Evolutionary conservation across 2,888 invertebrate species (phyloP).

Genomic region (Spodoptera littoralis): DNA sequence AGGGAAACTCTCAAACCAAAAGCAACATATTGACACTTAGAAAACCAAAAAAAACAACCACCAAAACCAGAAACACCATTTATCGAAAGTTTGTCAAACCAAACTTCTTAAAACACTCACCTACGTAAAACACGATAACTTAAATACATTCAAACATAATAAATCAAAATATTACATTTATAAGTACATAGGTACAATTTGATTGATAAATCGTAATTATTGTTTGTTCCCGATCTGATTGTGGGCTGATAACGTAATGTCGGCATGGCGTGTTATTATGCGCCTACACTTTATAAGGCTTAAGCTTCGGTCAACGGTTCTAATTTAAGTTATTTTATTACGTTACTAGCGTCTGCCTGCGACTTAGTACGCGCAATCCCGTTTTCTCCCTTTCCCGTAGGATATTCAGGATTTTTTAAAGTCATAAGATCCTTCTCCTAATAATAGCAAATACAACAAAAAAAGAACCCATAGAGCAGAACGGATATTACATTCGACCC

Average conservation of each 20-base stretch:
- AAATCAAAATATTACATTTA: conserved; percentile 48
- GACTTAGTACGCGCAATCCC: too few relatives aligned
- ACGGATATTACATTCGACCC: too few relatives aligned
- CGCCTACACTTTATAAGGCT: conserved; percentile 20
- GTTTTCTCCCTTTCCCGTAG: too few relatives aligned
- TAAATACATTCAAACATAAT: conserved; percentile 34
- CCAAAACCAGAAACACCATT: too few relatives aligned
- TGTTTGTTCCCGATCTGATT: conserved; percentile 40
- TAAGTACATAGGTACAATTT: conserved; percentile 18
- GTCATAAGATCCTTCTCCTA: too few relatives aligned
- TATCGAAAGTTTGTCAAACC: too few relatives aligned
- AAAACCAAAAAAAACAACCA: too few relatives aligned
- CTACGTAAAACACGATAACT: not conserved
- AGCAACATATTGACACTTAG: too few relatives aligned
- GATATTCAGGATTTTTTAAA: too few relatives aligned
- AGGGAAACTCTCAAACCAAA: too few relatives aligned
- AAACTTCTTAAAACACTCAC: not conserved
- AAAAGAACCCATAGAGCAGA: too few relatives aligned
- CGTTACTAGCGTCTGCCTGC: not conserved
- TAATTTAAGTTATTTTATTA: conserved; percentile 10
- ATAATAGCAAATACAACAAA: too few relatives aligned
- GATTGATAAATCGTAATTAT: conserved; percentile 57
- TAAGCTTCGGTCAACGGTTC: conserved; percentile 31
- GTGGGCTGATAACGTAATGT: conserved; percentile 49
- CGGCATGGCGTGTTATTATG: conserved; percentile 48